Evolutionary conservation across 1,140 invertebrate genomes (phyloP), one percentile per base, ranked within the genome.

Genomic region (Dendroctonus valens): DNA sequence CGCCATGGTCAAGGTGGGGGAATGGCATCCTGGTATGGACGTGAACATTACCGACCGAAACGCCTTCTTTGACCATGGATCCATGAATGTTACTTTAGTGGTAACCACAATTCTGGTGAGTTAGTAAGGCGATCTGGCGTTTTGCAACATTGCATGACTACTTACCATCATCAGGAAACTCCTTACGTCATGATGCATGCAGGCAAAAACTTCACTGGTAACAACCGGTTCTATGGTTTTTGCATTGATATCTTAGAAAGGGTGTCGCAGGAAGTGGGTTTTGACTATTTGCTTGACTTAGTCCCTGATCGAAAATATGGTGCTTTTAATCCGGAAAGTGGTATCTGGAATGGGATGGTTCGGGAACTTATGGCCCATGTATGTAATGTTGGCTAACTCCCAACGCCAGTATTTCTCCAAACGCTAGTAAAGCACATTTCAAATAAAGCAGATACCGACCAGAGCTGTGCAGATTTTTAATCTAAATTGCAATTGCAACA

Each of bases 51-150:
- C 92, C 0, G 91, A 94, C 76, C 84, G 87, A 0, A 87, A 86
- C 0, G 91, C 91, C 9, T 96, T 95, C 80, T 92, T 89, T 75
- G 89, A 94, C 70, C 89, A 89, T 8, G 87, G 86, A 9, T 84
- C 86, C 0, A 88, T 88, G 11, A 97, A 97, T 80, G 92, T 94
- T 53, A 97, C 94, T 0, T 83, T 98, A 3, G 85, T 87, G 58
- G 90, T 93, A 14, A 94, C 96, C 72, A 97, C 94, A 9, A 89
- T 93, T 77, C 86, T 92, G 84, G 93, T 95, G 81, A 80, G 79
- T 72, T 41, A 6, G 7, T 38, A n/a, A 7, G 52, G 39, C n/a
- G 9, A 2, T 3, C 26, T 26, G 1, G 26, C 26, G 26, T 26
- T 26, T 26, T 3, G 26, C 26, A 26, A 26, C 15, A 8, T 59